Evolutionary conservation across 1,140 invertebrate genomes (phyloP).

Genomic region (Drosophila watanabei): DNA sequence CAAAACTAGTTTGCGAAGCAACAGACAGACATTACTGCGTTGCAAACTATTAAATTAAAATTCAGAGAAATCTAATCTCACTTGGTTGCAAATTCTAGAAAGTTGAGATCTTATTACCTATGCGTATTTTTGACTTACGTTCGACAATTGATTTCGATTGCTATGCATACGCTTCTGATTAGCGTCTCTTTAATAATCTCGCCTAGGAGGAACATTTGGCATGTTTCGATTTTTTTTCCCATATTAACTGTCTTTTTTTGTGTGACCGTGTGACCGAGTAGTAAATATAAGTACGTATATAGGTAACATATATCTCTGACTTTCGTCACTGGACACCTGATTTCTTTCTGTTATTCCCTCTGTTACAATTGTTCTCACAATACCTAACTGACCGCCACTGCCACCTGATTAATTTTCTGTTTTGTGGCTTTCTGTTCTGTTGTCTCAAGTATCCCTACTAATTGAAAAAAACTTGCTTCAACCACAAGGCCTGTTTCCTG

Average conservation of each 20-base stretch:
- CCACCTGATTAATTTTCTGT: slow-evolving; percentile 55
- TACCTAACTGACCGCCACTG: slow-evolving; percentile 20
- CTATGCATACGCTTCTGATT: too few relatives aligned
- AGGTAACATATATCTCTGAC: slow-evolving; percentile 8
- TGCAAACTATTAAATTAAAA: too few relatives aligned
- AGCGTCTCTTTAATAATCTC: too few relatives aligned
- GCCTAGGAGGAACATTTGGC: too few relatives aligned
- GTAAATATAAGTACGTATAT: neutral
- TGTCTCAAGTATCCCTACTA: slow-evolving; percentile 63
- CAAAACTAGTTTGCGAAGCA: neutral
- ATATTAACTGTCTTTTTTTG: neutral
- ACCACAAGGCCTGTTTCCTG: slow-evolving; percentile 63
- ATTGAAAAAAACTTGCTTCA: slow-evolving; percentile 62
- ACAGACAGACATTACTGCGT: too few relatives aligned
- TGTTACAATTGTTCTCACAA: slow-evolving; percentile 31
- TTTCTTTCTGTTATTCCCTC: slow-evolving; percentile 1
- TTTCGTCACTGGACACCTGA: slow-evolving; percentile 3
- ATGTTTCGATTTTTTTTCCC: too few relatives aligned
- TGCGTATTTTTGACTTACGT: too few relatives aligned
- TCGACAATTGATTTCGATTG: too few relatives aligned
- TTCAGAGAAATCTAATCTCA: too few relatives aligned
- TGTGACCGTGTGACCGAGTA: slow-evolving; percentile 20
- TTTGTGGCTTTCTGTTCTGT: slow-evolving; percentile 56
- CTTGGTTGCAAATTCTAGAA: too few relatives aligned
- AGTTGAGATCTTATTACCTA: too few relatives aligned